These are phyloP conservation scores for Microctonus aethiopoides DNA, from an alignment of 2,888 invertebrate genomes.

Conservation along the genomic window DNA sequence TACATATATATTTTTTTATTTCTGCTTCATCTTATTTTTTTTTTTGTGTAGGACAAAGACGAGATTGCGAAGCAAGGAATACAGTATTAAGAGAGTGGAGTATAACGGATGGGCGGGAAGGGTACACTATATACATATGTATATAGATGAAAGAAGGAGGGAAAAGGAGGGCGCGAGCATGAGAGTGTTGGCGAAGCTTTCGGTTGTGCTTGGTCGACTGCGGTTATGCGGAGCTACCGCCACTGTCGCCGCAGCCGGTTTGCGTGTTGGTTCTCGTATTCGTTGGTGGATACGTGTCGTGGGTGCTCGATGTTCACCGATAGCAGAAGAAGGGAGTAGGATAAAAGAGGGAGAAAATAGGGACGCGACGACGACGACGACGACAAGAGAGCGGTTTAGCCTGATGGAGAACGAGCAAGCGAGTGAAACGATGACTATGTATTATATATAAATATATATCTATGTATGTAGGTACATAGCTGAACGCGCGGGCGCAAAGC, in stretches of 20 bases:
- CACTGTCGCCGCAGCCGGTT: slow-evolving; percentile 59
- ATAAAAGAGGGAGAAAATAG: slow-evolving; percentile 1
- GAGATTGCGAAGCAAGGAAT: slow-evolving; percentile 12
- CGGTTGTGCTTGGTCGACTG: slow-evolving; percentile 63
- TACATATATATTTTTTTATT: slow-evolving; percentile 30
- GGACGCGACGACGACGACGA: slow-evolving; percentile 2
- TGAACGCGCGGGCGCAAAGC: slow-evolving; percentile 27
- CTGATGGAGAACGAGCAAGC: slow-evolving; percentile 10
- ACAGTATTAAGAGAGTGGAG: neutral
- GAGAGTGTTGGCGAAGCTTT: slow-evolving; percentile 64
- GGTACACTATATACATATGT: slow-evolving; percentile 5
- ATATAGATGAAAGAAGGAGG: slow-evolving; percentile 15
- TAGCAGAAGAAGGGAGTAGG: neutral
- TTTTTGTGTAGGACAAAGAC: slow-evolving; percentile 28
- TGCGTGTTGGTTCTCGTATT: slow-evolving; percentile 54
- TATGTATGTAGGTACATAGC: no score
- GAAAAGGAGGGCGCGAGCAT: slow-evolving; percentile 37
- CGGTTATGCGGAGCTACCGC: slow-evolving; percentile 60
- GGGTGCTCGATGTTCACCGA: slow-evolving; percentile 52
- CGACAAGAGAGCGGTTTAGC: neutral
- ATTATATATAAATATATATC: neutral
- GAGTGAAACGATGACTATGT: neutral
- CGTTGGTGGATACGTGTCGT: slow-evolving; percentile 61
- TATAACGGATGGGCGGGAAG: slow-evolving; percentile 16
- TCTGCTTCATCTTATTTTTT: slow-evolving; percentile 28